Conservation (phyloP, 2,888 invertebrate genomes). For the Bimastos eiseni region DNA sequence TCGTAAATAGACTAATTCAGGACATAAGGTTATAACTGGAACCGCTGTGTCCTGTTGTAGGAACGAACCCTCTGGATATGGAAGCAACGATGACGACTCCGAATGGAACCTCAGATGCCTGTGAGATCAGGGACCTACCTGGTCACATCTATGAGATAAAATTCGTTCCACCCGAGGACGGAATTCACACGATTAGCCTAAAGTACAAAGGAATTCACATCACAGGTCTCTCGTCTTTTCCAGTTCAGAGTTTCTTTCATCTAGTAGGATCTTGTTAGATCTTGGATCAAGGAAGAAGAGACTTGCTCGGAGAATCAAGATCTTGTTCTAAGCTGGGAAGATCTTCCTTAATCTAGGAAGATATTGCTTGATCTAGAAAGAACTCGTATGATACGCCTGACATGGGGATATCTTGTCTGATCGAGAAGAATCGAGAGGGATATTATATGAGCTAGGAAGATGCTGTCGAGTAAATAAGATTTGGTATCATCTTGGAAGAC, state of each 20-base stretch:
- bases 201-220: slow-evolving; percentile 95
- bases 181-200: slow-evolving; percentile 92
- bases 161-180: slow-evolving; percentile 74
- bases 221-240: slow-evolving; percentile 70
- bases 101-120: slow-evolving; percentile 88
- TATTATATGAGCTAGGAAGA: not conserved
- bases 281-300: too few relatives aligned
- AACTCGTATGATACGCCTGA: too few relatives aligned
- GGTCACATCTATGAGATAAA: slow-evolving; percentile 59
- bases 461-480: too few relatives aligned
- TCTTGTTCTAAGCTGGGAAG: too few relatives aligned
- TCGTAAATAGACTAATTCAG: not conserved
- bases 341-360: too few relatives aligned
- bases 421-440: too few relatives aligned
- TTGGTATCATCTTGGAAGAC: too few relatives aligned
- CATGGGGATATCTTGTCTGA: too few relatives aligned
- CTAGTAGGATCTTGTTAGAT: too few relatives aligned
- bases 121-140: slow-evolving; percentile 72
- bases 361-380: too few relatives aligned
- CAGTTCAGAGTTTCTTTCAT: not conserved
- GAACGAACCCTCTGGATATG: slow-evolving; percentile 88
- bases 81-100: slow-evolving; percentile 90
- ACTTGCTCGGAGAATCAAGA: too few relatives aligned
- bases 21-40: too few relatives aligned
- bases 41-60: slow-evolving; percentile 60